Conservation (phyloP, 2,797 vertebrate genomes). For the Sphenopsis melanotis region DNA sequence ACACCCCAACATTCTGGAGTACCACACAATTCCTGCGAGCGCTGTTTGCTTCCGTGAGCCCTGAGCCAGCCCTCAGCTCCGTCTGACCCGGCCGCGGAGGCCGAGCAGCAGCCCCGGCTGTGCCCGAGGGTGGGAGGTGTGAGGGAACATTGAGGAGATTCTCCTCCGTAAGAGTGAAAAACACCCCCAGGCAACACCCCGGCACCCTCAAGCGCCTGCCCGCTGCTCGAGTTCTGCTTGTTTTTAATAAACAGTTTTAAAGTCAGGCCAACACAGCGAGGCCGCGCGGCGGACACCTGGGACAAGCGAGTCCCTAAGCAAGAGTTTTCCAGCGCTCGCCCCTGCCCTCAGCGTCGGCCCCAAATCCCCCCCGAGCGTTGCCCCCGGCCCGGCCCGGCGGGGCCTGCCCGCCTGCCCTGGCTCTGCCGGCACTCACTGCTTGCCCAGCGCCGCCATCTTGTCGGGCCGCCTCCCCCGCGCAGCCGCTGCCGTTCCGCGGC, state of each 20-base stretch:
- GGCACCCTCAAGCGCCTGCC: not conserved
- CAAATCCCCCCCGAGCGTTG: fast-evolving
- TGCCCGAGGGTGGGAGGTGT: fast-evolving
- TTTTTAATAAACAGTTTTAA: not conserved
- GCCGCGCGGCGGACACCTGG: not conserved
- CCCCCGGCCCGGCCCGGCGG: not conserved
- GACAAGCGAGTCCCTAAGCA: not conserved
- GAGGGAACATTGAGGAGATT: not conserved
- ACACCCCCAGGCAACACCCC: not conserved
- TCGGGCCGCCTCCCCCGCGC: not conserved
- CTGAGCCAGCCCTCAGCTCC: not conserved
- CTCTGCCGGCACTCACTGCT: slow-evolving; percentile 23
- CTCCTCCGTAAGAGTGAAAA: not conserved
- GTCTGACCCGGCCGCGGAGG: not conserved
- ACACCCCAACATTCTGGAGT: too few species aligned
- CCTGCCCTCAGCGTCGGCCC: not conserved
- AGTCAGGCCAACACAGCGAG: not conserved
- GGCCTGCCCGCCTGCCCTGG: not conserved
- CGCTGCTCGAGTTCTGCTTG: not conserved
- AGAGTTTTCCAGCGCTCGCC: not conserved
- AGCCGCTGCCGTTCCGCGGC: not conserved
- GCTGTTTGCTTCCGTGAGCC: fast-evolving
- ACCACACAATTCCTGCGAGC: fast-evolving
- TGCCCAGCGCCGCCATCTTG: slow-evolving; percentile 51
- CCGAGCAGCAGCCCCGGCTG: not conserved